These are phyloP conservation scores for Malurus alboscapulatus DNA, from an alignment of 2,113 vertebrate genomes.

Conservation along the genomic window DNA sequence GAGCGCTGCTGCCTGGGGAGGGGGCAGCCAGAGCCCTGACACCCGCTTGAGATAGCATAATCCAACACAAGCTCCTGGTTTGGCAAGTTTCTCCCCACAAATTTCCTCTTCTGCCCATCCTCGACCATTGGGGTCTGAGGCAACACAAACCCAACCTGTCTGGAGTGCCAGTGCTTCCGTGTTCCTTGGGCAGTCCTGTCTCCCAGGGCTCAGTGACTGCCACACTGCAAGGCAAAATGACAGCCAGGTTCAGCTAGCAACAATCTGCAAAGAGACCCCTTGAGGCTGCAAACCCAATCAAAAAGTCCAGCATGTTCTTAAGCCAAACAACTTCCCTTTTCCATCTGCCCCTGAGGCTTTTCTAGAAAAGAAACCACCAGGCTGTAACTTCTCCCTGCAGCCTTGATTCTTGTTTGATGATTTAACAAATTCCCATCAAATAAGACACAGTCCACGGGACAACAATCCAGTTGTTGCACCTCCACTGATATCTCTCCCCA, in stretches of 20 bases:
- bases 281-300: neutral
- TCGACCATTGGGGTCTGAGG: accelerated
- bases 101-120: neutral
- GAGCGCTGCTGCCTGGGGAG: neutral
- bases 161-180: neutral
- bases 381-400: neutral
- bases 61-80: neutral
- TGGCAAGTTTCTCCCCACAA: neutral
- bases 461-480: neutral
- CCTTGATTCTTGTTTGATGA: neutral
- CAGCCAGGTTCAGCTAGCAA: neutral
- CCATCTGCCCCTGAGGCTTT: neutral
- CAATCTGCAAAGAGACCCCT: neutral
- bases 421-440: neutral
- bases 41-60: neutral
- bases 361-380: neutral
- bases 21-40: neutral
- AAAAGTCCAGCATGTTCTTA: neutral
- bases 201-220: neutral
- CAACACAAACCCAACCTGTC: neutral
- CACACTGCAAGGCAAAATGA: neutral
- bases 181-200: neutral
- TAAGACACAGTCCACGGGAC: neutral
- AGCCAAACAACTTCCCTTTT: neutral
- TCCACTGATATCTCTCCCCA: neutral